Conservation (phyloP, 2,888 invertebrate genomes). For the Ctenicera cuprea region DNA sequence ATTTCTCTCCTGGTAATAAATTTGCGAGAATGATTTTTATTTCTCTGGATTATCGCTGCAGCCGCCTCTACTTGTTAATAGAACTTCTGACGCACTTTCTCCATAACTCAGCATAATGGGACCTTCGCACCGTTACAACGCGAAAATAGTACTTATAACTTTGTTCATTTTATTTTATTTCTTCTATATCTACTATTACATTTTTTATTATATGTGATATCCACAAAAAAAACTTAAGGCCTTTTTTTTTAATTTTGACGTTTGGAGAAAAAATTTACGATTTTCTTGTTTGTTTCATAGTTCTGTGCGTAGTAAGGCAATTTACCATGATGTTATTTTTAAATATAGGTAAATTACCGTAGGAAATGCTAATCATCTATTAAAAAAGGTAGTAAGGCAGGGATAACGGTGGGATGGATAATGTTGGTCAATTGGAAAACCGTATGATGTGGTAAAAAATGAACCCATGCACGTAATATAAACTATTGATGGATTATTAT, state of each 20-base stretch:
- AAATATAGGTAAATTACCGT: too few species aligned
- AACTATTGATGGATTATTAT: too few species aligned
- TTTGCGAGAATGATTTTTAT: conserved; percentile 63
- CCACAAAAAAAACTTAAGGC: conserved; percentile 23
- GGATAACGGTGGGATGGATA: too few species aligned
- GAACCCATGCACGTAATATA: too few species aligned
- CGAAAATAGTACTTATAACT: conserved; percentile 61
- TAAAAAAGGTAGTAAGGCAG: too few species aligned
- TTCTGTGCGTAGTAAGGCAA: too few species aligned
- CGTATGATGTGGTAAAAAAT: too few species aligned
- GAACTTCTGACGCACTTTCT: conserved; percentile 69
- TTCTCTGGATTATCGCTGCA: conserved; percentile 64
- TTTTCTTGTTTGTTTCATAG: not conserved
- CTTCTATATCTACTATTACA: conserved; percentile 45
- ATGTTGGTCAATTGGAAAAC: too few species aligned
- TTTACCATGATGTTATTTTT: too few species aligned
- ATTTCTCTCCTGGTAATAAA: conserved; percentile 61
- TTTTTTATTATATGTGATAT: conserved; percentile 47
- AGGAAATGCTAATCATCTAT: too few species aligned
- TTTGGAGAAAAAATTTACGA: not conserved
- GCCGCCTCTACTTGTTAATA: conserved; percentile 66
- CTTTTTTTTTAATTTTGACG: not conserved
- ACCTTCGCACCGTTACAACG: conserved; percentile 55
- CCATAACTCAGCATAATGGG: conserved; percentile 64
- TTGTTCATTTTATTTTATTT: conserved; percentile 56